Conservation (phyloP, 2,113 vertebrate genomes). For the Toxotes chatareus region DNA sequence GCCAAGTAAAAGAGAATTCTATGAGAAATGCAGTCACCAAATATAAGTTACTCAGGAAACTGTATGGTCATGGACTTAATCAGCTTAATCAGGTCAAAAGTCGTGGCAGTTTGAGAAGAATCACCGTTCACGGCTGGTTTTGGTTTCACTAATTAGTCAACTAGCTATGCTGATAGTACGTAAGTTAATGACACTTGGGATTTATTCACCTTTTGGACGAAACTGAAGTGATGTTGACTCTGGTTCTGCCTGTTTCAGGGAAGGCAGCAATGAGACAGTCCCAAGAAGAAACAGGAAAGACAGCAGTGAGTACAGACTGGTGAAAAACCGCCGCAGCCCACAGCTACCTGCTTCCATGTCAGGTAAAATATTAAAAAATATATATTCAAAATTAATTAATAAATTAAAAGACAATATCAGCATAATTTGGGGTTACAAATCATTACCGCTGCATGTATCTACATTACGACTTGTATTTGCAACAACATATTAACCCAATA, state of each 20-base stretch:
- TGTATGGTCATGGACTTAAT: not conserved
- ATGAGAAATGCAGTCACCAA: not conserved
- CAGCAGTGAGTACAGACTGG: constrained; percentile 92
- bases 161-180: not conserved
- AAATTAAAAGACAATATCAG: not conserved
- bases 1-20: not conserved
- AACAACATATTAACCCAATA: no score
- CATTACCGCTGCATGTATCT: not conserved
- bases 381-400: not conserved
- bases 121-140: no score
- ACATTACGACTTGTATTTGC: not conserved
- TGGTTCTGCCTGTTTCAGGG: constrained; percentile 81
- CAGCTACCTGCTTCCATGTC: constrained; percentile 88
- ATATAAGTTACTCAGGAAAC: not conserved
- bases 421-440: not conserved
- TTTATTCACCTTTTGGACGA: not conserved
- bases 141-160: no score
- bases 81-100: not conserved
- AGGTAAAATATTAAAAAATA: constrained; percentile 82
- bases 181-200: not conserved
- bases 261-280: constrained; percentile 77
- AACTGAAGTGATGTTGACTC: not conserved
- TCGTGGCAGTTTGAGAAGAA: no score
- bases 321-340: constrained; percentile 89
- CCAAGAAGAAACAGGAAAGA: constrained; percentile 87